A percentile compares a stretch with the other conserved stretches of the same genome.
Evolutionary conservation across 2,797 vertebrate genomes (phyloP).

Genomic region (Toxotes lorentzi): DNA sequence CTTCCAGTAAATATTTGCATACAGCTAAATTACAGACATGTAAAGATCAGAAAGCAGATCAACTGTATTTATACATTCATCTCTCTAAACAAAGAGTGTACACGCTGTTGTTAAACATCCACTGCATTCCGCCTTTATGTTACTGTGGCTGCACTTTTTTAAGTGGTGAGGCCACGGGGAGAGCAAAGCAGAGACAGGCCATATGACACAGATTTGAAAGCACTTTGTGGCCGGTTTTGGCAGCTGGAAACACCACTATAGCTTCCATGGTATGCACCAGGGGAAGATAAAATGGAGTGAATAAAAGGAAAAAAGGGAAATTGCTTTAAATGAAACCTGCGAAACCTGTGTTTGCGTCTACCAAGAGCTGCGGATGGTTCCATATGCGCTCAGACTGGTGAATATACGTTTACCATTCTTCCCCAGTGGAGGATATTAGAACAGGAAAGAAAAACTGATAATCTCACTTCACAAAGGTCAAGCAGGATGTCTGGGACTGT

Average conservation of each 20-base stretch:
- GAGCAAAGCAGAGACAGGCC: conserved; percentile 55
- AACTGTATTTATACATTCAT: conserved; percentile 35
- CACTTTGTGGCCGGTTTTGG: conserved; percentile 71
- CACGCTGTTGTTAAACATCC: conserved; percentile 32
- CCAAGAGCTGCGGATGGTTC: conserved; percentile 39
- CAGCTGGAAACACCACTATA: conserved; percentile 72
- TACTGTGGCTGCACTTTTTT: conserved; percentile 40
- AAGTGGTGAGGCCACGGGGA: conserved; percentile 45
- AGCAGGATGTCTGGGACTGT: conserved; percentile 6
- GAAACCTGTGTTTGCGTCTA: conserved; percentile 36
- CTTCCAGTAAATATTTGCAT: conserved; percentile 69
- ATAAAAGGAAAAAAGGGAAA: conserved; percentile 65
- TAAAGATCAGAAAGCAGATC: conserved; percentile 54
- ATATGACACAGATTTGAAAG: conserved; percentile 78
- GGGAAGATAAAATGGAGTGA: conserved; percentile 62
- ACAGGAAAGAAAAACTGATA: conserved; percentile 38
- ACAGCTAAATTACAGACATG: conserved; percentile 53
- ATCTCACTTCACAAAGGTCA: conserved; percentile 33
- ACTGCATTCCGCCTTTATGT: conserved; percentile 31
- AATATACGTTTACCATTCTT: conserved; percentile 35
- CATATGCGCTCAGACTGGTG: conserved; percentile 19
- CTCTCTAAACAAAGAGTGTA: conserved; percentile 33
- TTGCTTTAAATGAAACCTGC: conserved; percentile 62
- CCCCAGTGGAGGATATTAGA: conserved; percentile 48
- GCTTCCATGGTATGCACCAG: conserved; percentile 56